Evolutionary conservation across 2,797 vertebrate species (phyloP), one percentile per base, ranked within the genome.

Genomic region (Sebastes iracundus): DNA sequence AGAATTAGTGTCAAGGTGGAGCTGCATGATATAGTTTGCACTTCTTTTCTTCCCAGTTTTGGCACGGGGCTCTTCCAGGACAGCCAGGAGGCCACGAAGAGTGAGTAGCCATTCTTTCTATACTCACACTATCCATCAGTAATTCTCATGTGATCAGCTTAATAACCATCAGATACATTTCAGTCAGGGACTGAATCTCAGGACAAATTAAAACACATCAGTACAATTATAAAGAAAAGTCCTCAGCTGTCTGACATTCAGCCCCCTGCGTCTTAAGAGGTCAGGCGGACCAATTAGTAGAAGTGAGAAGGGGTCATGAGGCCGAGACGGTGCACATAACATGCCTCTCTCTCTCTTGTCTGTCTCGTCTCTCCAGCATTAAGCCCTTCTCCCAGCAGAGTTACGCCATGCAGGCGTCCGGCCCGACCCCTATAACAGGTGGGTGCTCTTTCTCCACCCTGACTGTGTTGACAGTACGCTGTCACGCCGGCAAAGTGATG

Each of bases 301-400:
- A 38, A 55, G 76, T 85, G 84, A 87, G 91, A 76, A 32, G 89
- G 89, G 91, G 90, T 92, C 84, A 84, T 68, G 77, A 77, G 89
- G 86, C 78, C 9, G 84, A 89, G 86, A 88, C 46, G 12, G 73
- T 91, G 81, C 82, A 66, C 82, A 66, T 94, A 92, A 94, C 90
- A 87, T 90, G 78, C 84, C 86, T 93, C 81, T 89, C 90, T 79
- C 75, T 86, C 85, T 90, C 84, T 81, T 79, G 69, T 86, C 88
- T 86, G 58, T 94, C 74, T 94, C 85, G 33, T 87, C 94, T 91
- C 82, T 38, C 5, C 93, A 99, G 98, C 53, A 96, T 99, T 96
- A 99, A 99, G 95, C 98, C 98, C 88, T 98, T 98, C 94, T 97
- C 97, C 90, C 97, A 98, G 88, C 97, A 97, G 92, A 93, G 95